phyloP scores from a whole-genome alignment of 1,140 invertebrate species.

The Hylaeus volcanicus region DNA sequence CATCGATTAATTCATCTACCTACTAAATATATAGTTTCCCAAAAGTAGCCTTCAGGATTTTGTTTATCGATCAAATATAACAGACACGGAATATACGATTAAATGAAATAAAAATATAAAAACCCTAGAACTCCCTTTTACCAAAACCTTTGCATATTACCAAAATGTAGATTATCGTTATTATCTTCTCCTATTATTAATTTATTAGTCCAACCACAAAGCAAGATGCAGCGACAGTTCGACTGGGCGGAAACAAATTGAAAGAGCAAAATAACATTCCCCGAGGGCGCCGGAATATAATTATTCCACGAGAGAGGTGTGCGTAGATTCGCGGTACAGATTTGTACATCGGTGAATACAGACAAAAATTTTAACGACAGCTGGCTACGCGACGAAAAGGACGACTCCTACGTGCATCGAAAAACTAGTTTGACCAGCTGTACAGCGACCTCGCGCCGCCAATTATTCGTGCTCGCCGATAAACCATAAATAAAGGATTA shows the following conservation, averaged over 20 bases:
- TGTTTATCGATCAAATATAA: too few relatives aligned
- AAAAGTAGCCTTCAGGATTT: too few relatives aligned
- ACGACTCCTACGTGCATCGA: constrained; percentile 2
- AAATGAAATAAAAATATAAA: too few relatives aligned
- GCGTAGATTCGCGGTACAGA: not conserved
- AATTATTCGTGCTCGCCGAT: not conserved
- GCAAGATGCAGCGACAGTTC: not conserved
- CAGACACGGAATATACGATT: too few relatives aligned
- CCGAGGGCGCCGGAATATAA: too few relatives aligned
- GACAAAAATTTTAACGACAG: not conserved
- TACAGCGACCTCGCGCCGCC: not conserved
- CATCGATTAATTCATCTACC: too few relatives aligned
- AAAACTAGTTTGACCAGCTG: constrained; percentile 19
- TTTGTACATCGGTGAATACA: not conserved
- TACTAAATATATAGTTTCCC: too few relatives aligned
- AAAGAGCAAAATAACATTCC: not conserved
- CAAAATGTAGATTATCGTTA: too few relatives aligned
- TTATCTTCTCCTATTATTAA: too few relatives aligned
- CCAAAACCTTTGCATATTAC: too few relatives aligned
- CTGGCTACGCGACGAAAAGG: not conserved
- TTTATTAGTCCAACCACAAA: not conserved
- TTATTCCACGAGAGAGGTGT: too few relatives aligned
- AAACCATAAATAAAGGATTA: constrained; percentile 32
- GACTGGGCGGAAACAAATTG: not conserved
- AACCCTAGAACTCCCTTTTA: too few relatives aligned